Evolutionary conservation across 1,140 invertebrate genomes (phyloP), one percentile per base, ranked within the genome.

Genomic region (Plectrocnemia conspersa): DNA sequence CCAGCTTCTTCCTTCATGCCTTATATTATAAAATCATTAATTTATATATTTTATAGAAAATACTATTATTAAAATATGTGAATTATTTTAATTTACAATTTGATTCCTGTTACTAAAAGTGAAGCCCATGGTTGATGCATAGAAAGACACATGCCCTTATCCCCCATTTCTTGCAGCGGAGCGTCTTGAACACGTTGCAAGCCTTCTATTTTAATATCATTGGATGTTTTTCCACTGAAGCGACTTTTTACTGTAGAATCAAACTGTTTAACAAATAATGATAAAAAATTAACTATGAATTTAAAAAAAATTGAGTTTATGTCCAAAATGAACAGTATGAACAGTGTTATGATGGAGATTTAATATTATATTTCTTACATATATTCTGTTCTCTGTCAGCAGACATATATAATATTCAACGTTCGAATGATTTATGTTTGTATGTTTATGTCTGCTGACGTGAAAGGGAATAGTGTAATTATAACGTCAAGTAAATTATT

Each of bases 41-140:
- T 3, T 24, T 9, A 9, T 38, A 13, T n/a, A 13, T 38, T 7
- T 15, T 15, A 38, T 38, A 38, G 18, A 9, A 7, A 38, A 13
- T 7, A 38, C 13, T 22, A 18, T 5, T 7, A 27, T 36, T 50
- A 22, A 36, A 50, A 47, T 11, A 50, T 18, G 11, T 5, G 15
- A 40, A 6, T 42, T 11, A 19, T 50, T 7, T 5, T 32, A 32
- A 24, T 21, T 22, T 70, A 94, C 91, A 79, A 79, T 80, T 97
- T 98, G 54, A 97, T 96, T 44, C 93, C 94, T 18, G 82, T 78
- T 2, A 96, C 81, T 0, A 98, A 74, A 16, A 98, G 74, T 1
- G 91, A 93, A 6, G 95, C 96, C 82, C 89, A 97, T 0, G 96
- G 96, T 66, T 98, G 95, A 74, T 95, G 92, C 84, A 98, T 86